Conservation (phyloP, 2,888 invertebrate species). For the Cylindroiulus punctatus region DNA sequence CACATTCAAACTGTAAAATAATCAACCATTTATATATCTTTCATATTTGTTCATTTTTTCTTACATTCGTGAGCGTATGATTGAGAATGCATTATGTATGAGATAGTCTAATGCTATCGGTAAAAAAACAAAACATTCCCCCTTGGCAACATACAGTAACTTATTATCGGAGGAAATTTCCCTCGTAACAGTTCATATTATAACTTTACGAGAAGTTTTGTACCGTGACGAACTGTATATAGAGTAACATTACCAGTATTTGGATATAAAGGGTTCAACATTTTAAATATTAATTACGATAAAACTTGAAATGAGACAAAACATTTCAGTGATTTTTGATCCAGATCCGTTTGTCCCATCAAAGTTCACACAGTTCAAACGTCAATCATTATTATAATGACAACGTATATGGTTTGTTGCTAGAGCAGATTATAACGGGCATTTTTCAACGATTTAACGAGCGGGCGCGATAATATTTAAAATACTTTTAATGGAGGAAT, state of each 20-base stretch:
- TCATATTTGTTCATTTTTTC: conserved; percentile 8
- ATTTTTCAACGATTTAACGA: neutral
- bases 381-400: conserved; percentile 5
- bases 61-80: neutral
- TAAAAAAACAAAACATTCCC: conserved; percentile 13
- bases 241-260: neutral
- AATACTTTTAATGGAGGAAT: neutral
- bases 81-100: neutral
- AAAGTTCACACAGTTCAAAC: neutral
- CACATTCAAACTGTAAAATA: neutral
- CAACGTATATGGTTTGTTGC: neutral
- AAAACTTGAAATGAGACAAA: neutral
- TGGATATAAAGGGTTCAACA: neutral
- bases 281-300: neutral
- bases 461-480: neutral
- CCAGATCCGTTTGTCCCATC: neutral
- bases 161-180: neutral
- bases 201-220: neutral
- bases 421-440: neutral
- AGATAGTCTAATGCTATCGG: neutral
- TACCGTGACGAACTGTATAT: neutral
- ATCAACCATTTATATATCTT: conserved; percentile 39
- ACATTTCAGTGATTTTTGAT: neutral
- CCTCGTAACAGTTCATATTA: neutral
- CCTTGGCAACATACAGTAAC: neutral